Evolutionary conservation across 2,888 invertebrate genomes (phyloP).

Genomic region (Hypselothyrea guttata): DNA sequence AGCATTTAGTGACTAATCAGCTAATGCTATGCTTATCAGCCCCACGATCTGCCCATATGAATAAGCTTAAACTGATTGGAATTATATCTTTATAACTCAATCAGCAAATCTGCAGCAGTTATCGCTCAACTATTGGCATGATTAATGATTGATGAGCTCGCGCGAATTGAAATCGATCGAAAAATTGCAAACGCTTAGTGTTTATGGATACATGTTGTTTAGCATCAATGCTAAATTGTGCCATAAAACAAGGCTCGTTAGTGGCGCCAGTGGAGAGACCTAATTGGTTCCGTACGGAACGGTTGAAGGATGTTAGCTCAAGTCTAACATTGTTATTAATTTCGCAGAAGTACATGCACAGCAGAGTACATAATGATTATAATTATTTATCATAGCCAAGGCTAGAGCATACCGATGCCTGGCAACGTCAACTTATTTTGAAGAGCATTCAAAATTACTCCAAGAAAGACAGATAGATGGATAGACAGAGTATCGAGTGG

Average conservation of each 20-base stretch:
- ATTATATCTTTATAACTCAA: constrained; percentile 23
- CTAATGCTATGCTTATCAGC: no score
- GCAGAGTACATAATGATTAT: constrained; percentile 18
- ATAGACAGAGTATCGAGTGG: constrained; percentile 17
- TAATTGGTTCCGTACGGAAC: constrained; percentile 57
- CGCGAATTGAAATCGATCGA: constrained; percentile 27
- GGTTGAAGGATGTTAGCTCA: constrained; percentile 52
- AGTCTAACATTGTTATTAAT: constrained; percentile 30
- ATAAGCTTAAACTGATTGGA: not conserved
- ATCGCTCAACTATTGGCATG: constrained; percentile 31
- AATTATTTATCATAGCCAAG: constrained; percentile 30
- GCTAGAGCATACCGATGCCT: constrained; percentile 12
- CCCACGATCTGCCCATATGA: no score
- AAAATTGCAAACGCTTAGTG: constrained; percentile 39
- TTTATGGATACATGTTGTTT: not conserved
- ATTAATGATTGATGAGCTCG: constrained; percentile 36
- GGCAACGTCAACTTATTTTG: constrained; percentile 13
- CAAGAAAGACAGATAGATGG: no score
- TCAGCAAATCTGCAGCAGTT: no score
- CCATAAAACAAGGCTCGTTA: constrained; percentile 58
- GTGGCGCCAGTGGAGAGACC: constrained; percentile 41
- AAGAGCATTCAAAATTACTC: constrained; percentile 8
- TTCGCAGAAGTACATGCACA: constrained; percentile 32
- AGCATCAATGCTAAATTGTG: constrained; percentile 49
- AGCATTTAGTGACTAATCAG: no score